Evolutionary conservation across 2,113 vertebrate species (phyloP).

Genomic region (Platichthys flesus): DNA sequence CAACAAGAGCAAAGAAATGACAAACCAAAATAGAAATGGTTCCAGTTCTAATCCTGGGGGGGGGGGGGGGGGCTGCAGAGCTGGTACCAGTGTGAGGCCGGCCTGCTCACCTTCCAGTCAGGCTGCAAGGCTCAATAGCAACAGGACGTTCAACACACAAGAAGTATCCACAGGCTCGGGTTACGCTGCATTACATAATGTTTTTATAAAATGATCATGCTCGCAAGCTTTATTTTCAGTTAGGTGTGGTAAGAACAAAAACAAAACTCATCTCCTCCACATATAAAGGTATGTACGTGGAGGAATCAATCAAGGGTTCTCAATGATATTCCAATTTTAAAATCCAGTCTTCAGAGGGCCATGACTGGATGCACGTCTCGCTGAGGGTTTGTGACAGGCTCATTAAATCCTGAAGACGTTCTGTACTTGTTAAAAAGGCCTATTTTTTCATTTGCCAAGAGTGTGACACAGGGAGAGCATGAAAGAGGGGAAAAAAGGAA

Average conservation of each 20-base stretch:
- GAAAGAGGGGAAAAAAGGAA: conserved; percentile 25
- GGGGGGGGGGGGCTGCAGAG: background rate
- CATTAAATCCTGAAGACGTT: conserved; percentile 53
- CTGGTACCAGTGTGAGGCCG: conserved; percentile 38
- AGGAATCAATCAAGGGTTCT: background rate
- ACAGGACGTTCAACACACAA: conserved; percentile 57
- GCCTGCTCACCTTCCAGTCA: conserved; percentile 37
- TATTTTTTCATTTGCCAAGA: conserved; percentile 48
- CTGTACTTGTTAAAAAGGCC: conserved; percentile 53
- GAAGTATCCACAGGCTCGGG: conserved; percentile 60
- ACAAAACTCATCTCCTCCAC: background rate
- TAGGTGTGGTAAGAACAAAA: background rate
- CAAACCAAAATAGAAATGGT: conserved; percentile 4
- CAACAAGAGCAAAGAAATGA: background rate
- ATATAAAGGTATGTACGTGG: background rate
- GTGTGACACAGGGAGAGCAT: conserved; percentile 44
- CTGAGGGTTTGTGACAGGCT: conserved; percentile 40
- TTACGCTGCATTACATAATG: conserved; percentile 63
- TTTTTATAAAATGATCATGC: conserved; percentile 58
- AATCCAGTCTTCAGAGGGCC: background rate
- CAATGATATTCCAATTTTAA: background rate
- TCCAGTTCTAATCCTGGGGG: conserved; percentile 1
- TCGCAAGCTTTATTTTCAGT: conserved; percentile 24
- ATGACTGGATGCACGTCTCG: conserved; percentile 15
- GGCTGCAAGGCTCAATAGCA: conserved; percentile 50